Evolutionary conservation across 2,113 vertebrate genomes (phyloP).

Genomic region (Lophochroa leadbeateri): DNA sequence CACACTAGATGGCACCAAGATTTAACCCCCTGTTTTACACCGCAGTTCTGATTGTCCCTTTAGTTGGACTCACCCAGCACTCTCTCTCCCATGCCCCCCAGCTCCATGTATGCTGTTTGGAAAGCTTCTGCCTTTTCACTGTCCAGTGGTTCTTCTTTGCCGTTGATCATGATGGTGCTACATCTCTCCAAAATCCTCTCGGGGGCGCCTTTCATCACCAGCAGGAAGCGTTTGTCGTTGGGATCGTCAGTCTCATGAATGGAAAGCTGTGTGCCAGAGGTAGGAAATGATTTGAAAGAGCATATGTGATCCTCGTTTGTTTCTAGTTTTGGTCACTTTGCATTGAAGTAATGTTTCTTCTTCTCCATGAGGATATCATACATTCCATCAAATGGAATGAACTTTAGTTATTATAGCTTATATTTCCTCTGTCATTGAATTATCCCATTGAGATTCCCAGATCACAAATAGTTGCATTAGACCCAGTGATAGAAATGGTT

Average conservation of each 20-base stretch:
- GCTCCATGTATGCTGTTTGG: conserved; percentile 80
- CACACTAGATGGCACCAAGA: background rate
- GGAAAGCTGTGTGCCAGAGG: conserved; percentile 72
- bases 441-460: background rate
- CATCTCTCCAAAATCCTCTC: conserved; percentile 80
- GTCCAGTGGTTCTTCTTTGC: conserved; percentile 77
- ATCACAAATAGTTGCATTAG: background rate
- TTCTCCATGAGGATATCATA: background rate
- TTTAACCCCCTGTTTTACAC: background rate
- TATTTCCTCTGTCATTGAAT: background rate
- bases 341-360: background rate
- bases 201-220: conserved; percentile 84
- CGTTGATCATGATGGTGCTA: conserved; percentile 79
- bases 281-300: background rate
- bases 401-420: accelerated
- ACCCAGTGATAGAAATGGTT: background rate
- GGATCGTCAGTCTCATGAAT: conserved; percentile 74
- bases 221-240: conserved; percentile 71
- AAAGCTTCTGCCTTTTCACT: conserved; percentile 67
- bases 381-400: background rate
- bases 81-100: conserved; percentile 81
- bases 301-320: accelerated
- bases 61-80: conserved; percentile 77
- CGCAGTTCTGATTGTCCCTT: too few species aligned
- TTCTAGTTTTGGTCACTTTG: background rate